phyloP scores from a whole-genome alignment of 2,797 vertebrate genomes.

The Urophycis tenuis region DNA sequence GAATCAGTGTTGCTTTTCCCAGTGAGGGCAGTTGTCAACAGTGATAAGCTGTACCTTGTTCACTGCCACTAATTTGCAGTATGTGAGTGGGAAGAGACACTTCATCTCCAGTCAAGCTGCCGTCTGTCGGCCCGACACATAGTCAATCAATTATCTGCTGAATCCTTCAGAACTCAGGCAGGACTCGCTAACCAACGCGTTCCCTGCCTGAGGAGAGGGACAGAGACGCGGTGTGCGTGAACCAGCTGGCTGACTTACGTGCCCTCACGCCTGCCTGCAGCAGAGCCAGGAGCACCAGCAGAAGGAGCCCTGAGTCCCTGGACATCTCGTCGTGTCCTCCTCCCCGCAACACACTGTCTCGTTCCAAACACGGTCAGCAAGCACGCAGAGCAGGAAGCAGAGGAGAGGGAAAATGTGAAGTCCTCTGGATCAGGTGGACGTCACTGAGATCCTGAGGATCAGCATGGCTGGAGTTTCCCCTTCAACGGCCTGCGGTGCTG shows the following conservation, averaged over 20 bases:
- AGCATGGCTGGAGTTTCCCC: background rate
- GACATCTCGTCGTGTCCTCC: conserved; percentile 64
- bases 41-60: conserved; percentile 43
- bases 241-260: conserved; percentile 70
- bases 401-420: background rate
- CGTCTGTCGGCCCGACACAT: background rate
- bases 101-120: conserved; percentile 12
- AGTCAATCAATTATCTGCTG: background rate
- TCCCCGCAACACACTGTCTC: conserved; percentile 5
- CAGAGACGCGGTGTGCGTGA: background rate
- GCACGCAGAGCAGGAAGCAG: background rate
- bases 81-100: conserved; percentile 12
- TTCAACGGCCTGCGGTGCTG: background rate
- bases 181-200: background rate
- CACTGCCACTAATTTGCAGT: conserved; percentile 31
- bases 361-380: conserved; percentile 19
- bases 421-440: conserved; percentile 43
- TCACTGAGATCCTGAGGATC: conserved; percentile 9
- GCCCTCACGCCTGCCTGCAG: conserved; percentile 68
- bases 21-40: conserved; percentile 27
- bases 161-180: background rate
- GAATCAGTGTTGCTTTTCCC: conserved; percentile 15
- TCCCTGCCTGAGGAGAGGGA: background rate
- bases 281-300: conserved; percentile 66
- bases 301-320: conserved; percentile 66